Evolutionary conservation across 92 coral and sea anemone genomes (phyloP).

Genomic region (Porites cylindrica): DNA sequence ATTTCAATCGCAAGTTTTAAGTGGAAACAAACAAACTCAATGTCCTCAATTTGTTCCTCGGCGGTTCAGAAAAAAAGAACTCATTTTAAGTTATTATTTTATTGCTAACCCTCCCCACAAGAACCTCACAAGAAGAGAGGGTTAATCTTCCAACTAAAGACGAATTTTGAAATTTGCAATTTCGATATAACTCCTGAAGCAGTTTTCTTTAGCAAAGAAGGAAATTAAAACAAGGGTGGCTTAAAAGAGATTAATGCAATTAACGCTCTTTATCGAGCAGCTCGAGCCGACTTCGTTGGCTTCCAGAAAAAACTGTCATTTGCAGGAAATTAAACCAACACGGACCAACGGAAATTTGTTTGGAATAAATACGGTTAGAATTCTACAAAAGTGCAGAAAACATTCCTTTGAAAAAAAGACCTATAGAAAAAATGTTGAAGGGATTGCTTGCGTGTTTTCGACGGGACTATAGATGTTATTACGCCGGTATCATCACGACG

Average conservation of each 20-base stretch:
- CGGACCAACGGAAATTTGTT: slow-evolving; percentile 46
- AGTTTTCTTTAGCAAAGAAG: slow-evolving; percentile 35
- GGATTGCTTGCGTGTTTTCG: slow-evolving; percentile 36
- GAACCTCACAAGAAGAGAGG: background rate
- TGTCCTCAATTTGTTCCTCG: background rate
- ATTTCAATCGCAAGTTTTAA: slow-evolving; percentile 62
- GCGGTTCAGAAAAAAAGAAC: slow-evolving; percentile 11
- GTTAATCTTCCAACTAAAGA: background rate
- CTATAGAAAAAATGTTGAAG: background rate
- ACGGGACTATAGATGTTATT: slow-evolving; percentile 10
- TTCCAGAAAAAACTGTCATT: slow-evolving; percentile 31
- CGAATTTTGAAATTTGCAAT: slow-evolving; percentile 14
- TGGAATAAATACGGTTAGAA: slow-evolving; percentile 13
- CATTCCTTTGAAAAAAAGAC: background rate
- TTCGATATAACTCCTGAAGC: slow-evolving; percentile 15
- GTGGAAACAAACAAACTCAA: slow-evolving; percentile 59
- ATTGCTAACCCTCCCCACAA: background rate
- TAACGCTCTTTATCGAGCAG: slow-evolving; percentile 41
- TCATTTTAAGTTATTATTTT: background rate
- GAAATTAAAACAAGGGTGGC: slow-evolving; percentile 45
- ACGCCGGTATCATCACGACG: slow-evolving; percentile 57
- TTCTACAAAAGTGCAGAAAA: background rate
- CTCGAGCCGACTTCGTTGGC: slow-evolving; percentile 55
- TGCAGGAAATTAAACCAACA: slow-evolving; percentile 47
- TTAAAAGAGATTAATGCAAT: slow-evolving; percentile 53